Conservation (phyloP, 1,140 invertebrate genomes). For the Kradibia gibbosae region DNA sequence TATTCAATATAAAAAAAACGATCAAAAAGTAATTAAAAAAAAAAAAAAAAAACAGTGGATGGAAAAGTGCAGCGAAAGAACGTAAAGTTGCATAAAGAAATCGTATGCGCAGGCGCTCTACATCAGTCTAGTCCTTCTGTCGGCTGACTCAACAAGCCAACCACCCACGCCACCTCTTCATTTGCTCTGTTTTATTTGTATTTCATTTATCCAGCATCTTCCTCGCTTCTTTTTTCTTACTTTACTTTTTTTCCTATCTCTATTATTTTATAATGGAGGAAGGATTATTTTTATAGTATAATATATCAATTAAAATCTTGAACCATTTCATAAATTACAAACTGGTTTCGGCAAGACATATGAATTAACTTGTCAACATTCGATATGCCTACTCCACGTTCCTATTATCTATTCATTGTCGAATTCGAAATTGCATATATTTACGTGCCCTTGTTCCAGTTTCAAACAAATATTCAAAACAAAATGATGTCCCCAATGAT, state of each 20-base stretch:
- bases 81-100: constrained; percentile 32
- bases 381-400: neutral
- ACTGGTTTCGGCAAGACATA: neutral
- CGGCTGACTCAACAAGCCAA: neutral
- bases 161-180: constrained; percentile 2
- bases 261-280: neutral
- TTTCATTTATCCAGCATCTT: neutral
- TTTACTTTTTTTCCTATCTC: neutral
- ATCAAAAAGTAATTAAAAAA: neutral
- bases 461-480: neutral
- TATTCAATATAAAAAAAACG: neutral
- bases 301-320: too few species aligned
- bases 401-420: neutral
- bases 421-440: neutral
- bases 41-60: constrained; percentile 18
- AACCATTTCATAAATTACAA: neutral
- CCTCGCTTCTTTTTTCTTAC: neutral
- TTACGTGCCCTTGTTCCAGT: neutral
- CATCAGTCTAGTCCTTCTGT: constrained; percentile 17
- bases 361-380: neutral
- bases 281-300: too few species aligned
- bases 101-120: neutral
- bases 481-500: too few species aligned
- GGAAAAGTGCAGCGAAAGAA: constrained; percentile 22
- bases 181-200: constrained; percentile 20